phyloP scores from a whole-genome alignment of 2,797 vertebrate species.

The Tachyglossus aculeatus region DNA sequence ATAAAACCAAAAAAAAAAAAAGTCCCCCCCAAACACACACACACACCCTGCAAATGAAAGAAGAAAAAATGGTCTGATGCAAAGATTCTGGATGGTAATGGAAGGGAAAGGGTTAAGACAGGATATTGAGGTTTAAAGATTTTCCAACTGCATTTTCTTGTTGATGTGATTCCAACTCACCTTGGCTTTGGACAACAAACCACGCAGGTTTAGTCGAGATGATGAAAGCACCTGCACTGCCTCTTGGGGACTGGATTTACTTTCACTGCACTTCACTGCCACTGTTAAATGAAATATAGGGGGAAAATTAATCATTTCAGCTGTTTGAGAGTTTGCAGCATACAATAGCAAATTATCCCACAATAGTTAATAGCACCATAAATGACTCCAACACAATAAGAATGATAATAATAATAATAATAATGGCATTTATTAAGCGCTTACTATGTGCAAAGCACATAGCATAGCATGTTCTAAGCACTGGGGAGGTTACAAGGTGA shows the following conservation, averaged over 20 bases:
- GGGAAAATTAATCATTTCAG: neutral
- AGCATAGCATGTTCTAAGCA: too few species aligned
- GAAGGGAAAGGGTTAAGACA: neutral
- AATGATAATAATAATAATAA: too few species aligned
- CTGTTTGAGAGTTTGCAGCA: too few species aligned
- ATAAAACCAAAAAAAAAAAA: slow-evolving; percentile 1
- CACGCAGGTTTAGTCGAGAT: slow-evolving; percentile 87
- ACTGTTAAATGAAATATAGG: slow-evolving; percentile 73
- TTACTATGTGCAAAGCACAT: too few species aligned
- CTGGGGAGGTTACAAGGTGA: too few species aligned
- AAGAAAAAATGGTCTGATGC: too few species aligned
- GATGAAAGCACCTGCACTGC: slow-evolving; percentile 89
- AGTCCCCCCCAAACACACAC: neutral
- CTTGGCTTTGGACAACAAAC: slow-evolving; percentile 89
- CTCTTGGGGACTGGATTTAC: slow-evolving; percentile 80
- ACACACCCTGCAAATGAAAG: neutral
- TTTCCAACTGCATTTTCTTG: neutral
- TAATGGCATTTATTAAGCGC: too few species aligned
- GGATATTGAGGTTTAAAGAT: neutral
- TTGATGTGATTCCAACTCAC: slow-evolving; percentile 67
- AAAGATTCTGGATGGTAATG: too few species aligned
- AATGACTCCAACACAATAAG: too few species aligned
- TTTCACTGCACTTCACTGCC: slow-evolving; percentile 85
- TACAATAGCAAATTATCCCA: too few species aligned
- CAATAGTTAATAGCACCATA: too few species aligned